These are phyloP conservation scores for Euglossa dilemma DNA, from an alignment of 1,140 invertebrate genomes.

Conservation along the genomic window DNA sequence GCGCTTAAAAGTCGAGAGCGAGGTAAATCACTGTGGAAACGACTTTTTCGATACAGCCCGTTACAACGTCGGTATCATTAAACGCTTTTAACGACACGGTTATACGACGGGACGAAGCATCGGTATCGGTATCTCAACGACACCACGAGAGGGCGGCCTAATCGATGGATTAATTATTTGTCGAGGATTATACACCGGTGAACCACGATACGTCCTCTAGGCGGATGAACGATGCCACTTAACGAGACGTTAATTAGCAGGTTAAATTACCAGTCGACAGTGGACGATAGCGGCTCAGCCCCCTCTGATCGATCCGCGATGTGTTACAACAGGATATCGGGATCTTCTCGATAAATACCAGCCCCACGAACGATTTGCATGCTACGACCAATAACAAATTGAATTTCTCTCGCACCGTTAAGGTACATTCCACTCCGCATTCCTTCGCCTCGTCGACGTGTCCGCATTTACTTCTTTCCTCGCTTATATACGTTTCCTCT, in stretches of 20 bases:
- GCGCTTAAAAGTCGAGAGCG: too few relatives aligned
- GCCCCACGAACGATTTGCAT: slow-evolving; percentile 40
- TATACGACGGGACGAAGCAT: background rate
- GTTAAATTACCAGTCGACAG: slow-evolving; percentile 35
- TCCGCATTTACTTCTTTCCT: background rate
- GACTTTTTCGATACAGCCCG: too few relatives aligned
- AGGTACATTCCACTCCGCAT: slow-evolving; percentile 26
- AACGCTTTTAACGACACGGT: background rate
- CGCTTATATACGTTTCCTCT: slow-evolving; percentile 16
- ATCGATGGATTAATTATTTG: slow-evolving; percentile 52
- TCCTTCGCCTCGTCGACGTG: background rate
- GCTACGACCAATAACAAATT: slow-evolving; percentile 44
- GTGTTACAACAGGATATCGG: slow-evolving; percentile 57
- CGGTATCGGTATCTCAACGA: background rate
- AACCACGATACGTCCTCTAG: slow-evolving; percentile 1
- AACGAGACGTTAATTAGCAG: slow-evolving; percentile 55
- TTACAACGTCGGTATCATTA: background rate
- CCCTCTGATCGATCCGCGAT: slow-evolving; percentile 46
- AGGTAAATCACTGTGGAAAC: background rate
- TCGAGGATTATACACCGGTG: slow-evolving; percentile 30
- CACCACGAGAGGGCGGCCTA: background rate
- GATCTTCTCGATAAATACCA: slow-evolving; percentile 30
- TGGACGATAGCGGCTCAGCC: background rate
- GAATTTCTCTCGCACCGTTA: slow-evolving; percentile 54
- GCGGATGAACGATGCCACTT: slow-evolving; percentile 30